Base-by-base conservation (phyloP, 2,797 vertebrate genomes). In the Sebastes elongatus region DNA sequence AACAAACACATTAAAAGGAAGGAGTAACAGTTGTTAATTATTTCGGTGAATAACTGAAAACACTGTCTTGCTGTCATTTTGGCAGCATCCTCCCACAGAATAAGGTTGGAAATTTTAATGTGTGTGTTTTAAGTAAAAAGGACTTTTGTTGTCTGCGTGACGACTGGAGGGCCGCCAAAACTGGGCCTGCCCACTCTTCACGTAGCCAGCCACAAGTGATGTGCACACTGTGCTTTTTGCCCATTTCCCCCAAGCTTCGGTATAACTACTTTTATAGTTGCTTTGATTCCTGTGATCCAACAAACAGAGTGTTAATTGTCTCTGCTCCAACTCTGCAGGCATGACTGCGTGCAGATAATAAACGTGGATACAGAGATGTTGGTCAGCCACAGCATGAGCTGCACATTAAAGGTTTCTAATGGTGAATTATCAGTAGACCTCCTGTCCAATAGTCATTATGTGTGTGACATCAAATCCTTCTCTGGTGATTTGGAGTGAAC, bases 61-160 rank as follows among this genome's bases (percentile, higher is more conserved):
- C 78, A 74, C 80, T 1, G 22, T 22, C 52, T 86, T 82, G 35
- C 62, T 80, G 71, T 68, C 62, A 46, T 71, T 86, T 83, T 86
- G 86, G 84, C 83, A 84, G 82, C 87, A 73, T 85, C 84, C 69
- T 82, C 81, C 84, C 84, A 88, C 86, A 80, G 78, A 85, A 76
- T 82, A 71, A 86, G 71, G 62, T 52, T 88, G 57, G 38, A 81
- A 78, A 86, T 85, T 83, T 56, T 35, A 89, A 90, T 86, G 80
- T 82, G 80, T 82, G 66, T 71, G 71, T 79, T 90, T 91, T 66
- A 89, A 88, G 73, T 78, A 91, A 85, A 88, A 90, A 76, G 74
- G 63, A 81, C 88, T 81, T 92, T 89, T 92, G 82, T 88, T 92
- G 77, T 87, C 68, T 81, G 61, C 76, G 74, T 71, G 79, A 84